phyloP scores from a whole-genome alignment of 2,797 vertebrate species.

The Enteromius mattozi region DNA sequence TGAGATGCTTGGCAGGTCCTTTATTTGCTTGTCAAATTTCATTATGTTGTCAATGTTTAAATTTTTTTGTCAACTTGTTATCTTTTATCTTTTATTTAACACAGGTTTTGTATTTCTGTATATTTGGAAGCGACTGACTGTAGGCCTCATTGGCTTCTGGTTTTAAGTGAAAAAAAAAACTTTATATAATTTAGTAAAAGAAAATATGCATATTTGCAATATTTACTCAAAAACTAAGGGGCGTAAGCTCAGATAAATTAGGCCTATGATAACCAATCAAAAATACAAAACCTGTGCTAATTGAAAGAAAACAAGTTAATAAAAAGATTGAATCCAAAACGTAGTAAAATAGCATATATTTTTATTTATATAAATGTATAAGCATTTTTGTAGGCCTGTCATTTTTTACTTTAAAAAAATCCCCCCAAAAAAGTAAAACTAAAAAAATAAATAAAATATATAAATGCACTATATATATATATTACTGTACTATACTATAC shows the following conservation, averaged over 20 bases:
- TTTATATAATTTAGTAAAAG: too few relatives aligned
- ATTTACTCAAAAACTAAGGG: not conserved
- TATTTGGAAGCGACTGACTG: not conserved
- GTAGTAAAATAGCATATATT: not conserved
- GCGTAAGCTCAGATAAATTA: not conserved
- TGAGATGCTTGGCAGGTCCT: not conserved
- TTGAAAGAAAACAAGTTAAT: not conserved
- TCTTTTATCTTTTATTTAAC: not conserved
- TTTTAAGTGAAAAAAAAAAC: not conserved
- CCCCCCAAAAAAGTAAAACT: not conserved
- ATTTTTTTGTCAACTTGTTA: not conserved
- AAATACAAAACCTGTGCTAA: not conserved
- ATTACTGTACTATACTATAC: too few relatives aligned
- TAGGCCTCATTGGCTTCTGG: not conserved
- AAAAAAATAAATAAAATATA: not conserved
- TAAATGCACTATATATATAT: too few relatives aligned
- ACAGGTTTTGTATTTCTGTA: not conserved
- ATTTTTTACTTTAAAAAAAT: not conserved
- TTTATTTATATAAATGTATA: not conserved
- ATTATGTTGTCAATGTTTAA: not conserved
- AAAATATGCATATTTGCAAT: not conserved
- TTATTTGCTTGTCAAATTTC: not conserved
- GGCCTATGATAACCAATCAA: not conserved
- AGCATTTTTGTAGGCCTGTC: not conserved
- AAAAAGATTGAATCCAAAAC: not conserved